Evolutionary conservation across 2,113 vertebrate genomes (phyloP).

Genomic region (Apaloderma vittatum): DNA sequence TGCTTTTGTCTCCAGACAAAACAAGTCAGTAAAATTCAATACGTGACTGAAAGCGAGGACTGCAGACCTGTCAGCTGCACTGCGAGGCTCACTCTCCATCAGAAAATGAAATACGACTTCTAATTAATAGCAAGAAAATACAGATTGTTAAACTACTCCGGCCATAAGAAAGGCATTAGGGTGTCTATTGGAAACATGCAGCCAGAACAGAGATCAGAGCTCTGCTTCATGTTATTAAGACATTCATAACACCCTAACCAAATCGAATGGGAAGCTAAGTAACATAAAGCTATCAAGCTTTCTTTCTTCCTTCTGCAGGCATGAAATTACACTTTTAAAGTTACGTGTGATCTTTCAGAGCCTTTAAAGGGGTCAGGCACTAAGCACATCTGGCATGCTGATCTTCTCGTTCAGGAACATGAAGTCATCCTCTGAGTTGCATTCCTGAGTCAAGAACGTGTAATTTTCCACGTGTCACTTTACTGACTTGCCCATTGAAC

Average conservation of each 20-base stretch:
- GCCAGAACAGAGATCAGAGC: slow-evolving; percentile 13
- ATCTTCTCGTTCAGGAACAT: background rate
- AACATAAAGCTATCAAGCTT: background rate
- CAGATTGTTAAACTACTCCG: background rate
- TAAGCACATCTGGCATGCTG: background rate
- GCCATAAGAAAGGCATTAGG: slow-evolving; percentile 14
- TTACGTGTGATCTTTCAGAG: background rate
- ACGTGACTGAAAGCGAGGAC: background rate
- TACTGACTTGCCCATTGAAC: background rate
- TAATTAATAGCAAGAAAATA: slow-evolving; percentile 10
- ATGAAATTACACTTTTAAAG: slow-evolving; percentile 26
- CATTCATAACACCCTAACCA: background rate
- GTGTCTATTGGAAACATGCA: background rate
- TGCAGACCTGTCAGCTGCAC: background rate
- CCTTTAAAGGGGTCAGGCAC: background rate
- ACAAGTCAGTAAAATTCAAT: slow-evolving; percentile 44
- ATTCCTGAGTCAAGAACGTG: slow-evolving; percentile 14
- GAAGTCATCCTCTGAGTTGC: slow-evolving; percentile 12
- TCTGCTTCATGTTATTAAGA: background rate
- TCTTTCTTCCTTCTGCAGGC: background rate
- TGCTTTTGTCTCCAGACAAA: slow-evolving; percentile 57
- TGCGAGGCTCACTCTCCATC: accelerated
- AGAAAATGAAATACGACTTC: background rate
- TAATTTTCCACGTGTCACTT: slow-evolving; percentile 24
- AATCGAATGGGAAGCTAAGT: background rate